Base-by-base conservation (phyloP, 2,888 invertebrate genomes). In the Cantharis lateralis region DNA sequence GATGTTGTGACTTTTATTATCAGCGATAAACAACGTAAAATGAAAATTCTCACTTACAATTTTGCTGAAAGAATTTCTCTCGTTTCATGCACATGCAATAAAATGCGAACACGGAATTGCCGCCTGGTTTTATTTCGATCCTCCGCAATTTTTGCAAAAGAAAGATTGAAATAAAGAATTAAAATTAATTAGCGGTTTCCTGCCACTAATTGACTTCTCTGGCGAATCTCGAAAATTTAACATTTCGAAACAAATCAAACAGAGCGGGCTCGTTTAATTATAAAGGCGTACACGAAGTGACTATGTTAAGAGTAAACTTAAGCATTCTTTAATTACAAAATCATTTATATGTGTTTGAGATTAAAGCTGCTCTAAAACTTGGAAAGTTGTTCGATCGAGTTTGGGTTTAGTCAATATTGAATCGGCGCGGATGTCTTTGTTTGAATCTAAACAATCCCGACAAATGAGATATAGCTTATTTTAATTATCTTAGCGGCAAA, bases 341-440 rank as follows among this genome's bases (percentile, higher is more conserved):
- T 24, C 24, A 66, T 66, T 66, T 66, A 48, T 66, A 66, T 24
- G 64, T 66, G 64, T 66, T 66, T 66, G 20, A 66, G 64, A 66
- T 66, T 66, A 66, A 63, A 20, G 24, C 64, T 48, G 7, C 20
- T 20, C 64, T 24, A 20, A 66, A 66, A 66, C 64, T 66, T 66
- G 9, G 13, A 24, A 66, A 66, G 64, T 66, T 66, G 64, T 66
- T 66, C 66, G 64, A 72, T 72, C 66, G 72, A 72, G 68, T 72
- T 72, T 72, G 64, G 64, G 72, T 61, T 72, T 68, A 26, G 72
- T 72, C 28, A 72, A 72, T 72, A 72, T 72, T 72, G 72, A 72
- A 48, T 68, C 48, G n/a, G 15, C 18, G 16, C 16, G 11, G 11
- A 24, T 66, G 64, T 24, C 64, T 66, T 66, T 66, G 64, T 66